These are phyloP conservation scores for Podocnemis expansa DNA, from an alignment of 2,113 vertebrate species.

Conservation along the genomic window DNA sequence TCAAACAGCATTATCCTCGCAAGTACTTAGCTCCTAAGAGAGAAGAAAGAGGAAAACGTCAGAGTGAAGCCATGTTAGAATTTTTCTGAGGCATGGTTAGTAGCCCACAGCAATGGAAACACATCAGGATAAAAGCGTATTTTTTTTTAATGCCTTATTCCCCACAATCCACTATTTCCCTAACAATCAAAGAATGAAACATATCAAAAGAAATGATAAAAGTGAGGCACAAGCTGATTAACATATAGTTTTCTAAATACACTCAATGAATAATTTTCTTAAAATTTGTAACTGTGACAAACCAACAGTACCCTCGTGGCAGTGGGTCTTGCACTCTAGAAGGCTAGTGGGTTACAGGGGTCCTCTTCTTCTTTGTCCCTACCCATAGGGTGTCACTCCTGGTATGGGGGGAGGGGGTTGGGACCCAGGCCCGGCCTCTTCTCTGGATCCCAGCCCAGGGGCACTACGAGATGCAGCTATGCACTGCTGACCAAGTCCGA, in stretches of 20 bases:
- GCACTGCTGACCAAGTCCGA: too few relatives aligned
- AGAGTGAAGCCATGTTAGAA: neutral
- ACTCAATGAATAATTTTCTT: neutral
- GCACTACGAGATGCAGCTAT: too few relatives aligned
- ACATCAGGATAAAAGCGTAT: neutral
- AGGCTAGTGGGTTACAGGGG: too few relatives aligned
- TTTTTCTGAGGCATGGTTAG: neutral
- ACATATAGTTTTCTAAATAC: neutral
- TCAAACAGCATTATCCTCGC: neutral
- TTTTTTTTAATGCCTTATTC: neutral
- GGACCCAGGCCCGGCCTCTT: too few relatives aligned
- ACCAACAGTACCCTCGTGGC: too few relatives aligned
- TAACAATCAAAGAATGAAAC: neutral
- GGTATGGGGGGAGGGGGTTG: too few relatives aligned
- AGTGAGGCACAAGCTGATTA: neutral
- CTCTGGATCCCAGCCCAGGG: too few relatives aligned
- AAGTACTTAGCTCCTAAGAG: accelerated
- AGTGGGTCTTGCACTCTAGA: too few relatives aligned
- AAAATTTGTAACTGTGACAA: too few relatives aligned
- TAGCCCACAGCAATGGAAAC: accelerated
- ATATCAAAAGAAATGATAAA: neutral
- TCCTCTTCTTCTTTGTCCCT: too few relatives aligned
- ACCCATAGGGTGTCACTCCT: too few relatives aligned
- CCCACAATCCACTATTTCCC: accelerated
- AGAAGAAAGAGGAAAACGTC: neutral